Conservation (phyloP, 1,140 invertebrate species). For the Contarinia nasturtii region DNA sequence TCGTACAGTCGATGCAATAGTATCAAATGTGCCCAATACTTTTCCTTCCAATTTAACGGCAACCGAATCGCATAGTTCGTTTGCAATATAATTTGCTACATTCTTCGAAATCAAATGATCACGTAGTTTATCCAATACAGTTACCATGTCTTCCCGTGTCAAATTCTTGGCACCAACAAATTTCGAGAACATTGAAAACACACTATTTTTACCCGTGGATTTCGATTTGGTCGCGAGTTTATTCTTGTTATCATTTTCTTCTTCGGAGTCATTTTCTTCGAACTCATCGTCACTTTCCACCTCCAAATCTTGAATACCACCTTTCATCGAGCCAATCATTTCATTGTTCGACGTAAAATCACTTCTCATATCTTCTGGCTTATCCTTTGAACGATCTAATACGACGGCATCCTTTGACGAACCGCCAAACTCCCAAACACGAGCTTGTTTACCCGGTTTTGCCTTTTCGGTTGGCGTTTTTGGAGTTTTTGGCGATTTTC, state of each 20-base stretch:
- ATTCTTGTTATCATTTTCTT: constrained; percentile 28
- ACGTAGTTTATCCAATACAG: constrained; percentile 83
- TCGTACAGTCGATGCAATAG: constrained; percentile 67
- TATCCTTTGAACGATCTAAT: constrained; percentile 71
- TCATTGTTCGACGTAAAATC: constrained; percentile 39
- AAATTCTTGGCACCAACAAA: constrained; percentile 75
- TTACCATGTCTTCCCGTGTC: constrained; percentile 51
- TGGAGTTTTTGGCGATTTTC: constrained; percentile 34
- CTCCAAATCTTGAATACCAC: constrained; percentile 46
- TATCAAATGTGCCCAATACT: constrained; percentile 81
- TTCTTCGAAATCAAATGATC: constrained; percentile 96
- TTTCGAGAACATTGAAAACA: constrained; percentile 68
- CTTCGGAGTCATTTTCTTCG: constrained; percentile 28
- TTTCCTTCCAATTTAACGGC: constrained; percentile 84
- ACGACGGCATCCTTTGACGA: constrained; percentile 53
- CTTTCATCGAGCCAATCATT: constrained; percentile 67
- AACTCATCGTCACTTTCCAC: constrained; percentile 38
- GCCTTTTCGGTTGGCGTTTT: constrained; percentile 45
- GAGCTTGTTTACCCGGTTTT: constrained; percentile 60
- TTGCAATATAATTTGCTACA: constrained; percentile 89
- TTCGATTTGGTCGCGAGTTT: constrained; percentile 16
- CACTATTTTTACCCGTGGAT: constrained; percentile 30
- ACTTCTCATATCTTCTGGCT: constrained; percentile 39
- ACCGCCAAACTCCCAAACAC: constrained; percentile 78
- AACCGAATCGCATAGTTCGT: constrained; percentile 90